Base-by-base conservation (phyloP, 2,113 vertebrate genomes). In the Dasyornis broadbenti region DNA sequence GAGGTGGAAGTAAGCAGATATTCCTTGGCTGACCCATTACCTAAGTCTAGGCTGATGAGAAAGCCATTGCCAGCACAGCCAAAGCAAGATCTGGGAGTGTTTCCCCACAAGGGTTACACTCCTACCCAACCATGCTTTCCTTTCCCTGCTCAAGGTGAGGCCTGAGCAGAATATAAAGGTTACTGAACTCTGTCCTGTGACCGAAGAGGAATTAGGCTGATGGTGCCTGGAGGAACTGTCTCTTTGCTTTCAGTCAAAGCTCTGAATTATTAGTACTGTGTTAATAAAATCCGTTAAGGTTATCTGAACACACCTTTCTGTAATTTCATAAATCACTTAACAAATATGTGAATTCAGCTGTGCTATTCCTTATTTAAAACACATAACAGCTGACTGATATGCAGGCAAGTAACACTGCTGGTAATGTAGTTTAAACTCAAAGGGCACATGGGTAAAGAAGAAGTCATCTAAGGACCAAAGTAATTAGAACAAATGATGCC, bases 291-390 rank as follows among this genome's bases (percentile, higher is more conserved):
- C 76, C 40, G 82, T 85, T 90, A 65, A 82, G 70, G 37, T 85
- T 82, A 82, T 72, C 73, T 50, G 66, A 85, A 82, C 61, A 76
- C 69, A 89, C 82, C 56, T 90, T 88, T 71, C 40, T 57, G 30
- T 76, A 72, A 94, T 87, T 91, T 91, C 7, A 11, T 91, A 88
- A 90, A 86, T 88, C 53, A 39, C 64, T 90, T 66, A 87, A 85
- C 20, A 85, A 90, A 85, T 77, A 42, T 42, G 45, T 72, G 66
- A 96, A 79, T 37, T 80, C 53, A 90, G 0, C 53, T 94, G 65
- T 90, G 44, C 13, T 72, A 9, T 91, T 93, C 33, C 45, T 85
- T 61, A 65, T 65, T 54, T 90, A 87, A 85, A 91, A 85, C 37
- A 90, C 4, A 3, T 52, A 91, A 45, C n/a, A 82, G 31, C 53